Conservation (phyloP, 2,888 invertebrate species). For the Pachydiplax longipennis region DNA sequence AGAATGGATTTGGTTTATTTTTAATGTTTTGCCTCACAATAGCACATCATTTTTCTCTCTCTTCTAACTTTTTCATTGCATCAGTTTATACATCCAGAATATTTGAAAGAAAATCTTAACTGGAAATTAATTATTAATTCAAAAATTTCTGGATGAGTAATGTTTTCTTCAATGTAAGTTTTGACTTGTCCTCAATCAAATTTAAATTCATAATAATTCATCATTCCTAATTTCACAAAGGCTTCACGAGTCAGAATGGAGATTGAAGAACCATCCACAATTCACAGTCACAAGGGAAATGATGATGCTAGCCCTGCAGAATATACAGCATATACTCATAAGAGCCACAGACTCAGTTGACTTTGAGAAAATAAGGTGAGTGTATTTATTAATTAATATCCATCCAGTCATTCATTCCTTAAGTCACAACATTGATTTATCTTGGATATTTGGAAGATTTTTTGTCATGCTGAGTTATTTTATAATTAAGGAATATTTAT, state of each 20-base stretch:
- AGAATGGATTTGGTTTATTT: no score
- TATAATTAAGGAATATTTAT: no score
- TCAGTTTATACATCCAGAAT: no score
- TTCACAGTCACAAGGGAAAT: conserved; percentile 72
- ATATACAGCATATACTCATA: conserved; percentile 80
- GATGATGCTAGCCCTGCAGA: conserved; percentile 92
- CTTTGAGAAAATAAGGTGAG: conserved; percentile 66
- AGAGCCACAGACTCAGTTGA: conserved; percentile 73
- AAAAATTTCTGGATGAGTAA: no score
- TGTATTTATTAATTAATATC: not conserved
- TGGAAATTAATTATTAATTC: no score
- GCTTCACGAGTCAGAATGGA: conserved; percentile 84
- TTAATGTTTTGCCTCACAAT: no score
- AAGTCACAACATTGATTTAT: not conserved
- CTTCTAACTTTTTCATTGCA: no score
- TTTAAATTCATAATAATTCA: not conserved
- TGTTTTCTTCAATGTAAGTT: no score
- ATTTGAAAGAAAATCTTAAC: no score
- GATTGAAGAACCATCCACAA: conserved; percentile 65
- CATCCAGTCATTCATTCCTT: not conserved
- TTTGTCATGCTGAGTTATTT: no score
- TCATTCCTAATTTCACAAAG: conserved; percentile 50
- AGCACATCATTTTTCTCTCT: no score
- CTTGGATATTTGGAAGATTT: not conserved
- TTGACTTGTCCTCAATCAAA: no score